Percentiles rank a stretch among this genome's conserved stretches.
These are phyloP conservation scores for Mactra quadrangularis DNA, from an alignment of 1,140 invertebrate species.

Conservation along the genomic window DNA sequence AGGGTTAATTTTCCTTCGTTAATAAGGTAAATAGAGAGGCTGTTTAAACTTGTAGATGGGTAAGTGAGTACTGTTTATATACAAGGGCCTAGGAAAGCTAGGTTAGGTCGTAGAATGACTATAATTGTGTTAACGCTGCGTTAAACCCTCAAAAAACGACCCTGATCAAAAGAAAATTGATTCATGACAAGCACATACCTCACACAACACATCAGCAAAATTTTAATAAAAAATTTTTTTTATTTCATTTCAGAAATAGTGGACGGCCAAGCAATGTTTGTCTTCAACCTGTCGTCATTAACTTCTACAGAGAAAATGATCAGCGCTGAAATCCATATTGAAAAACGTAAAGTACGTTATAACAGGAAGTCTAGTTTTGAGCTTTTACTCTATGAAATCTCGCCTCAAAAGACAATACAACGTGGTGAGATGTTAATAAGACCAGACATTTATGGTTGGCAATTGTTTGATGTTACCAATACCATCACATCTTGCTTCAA, in stretches of 20 bases:
- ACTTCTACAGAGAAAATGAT: constrained; percentile 76
- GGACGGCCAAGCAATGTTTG: constrained; percentile 78
- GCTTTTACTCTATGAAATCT: constrained; percentile 77
- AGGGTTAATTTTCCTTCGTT: too few relatives aligned
- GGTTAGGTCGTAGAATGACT: too few relatives aligned
- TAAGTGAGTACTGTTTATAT: too few relatives aligned
- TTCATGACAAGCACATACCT: too few relatives aligned
- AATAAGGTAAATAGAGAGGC: too few relatives aligned
- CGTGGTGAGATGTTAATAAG: constrained; percentile 70
- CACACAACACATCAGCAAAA: too few relatives aligned
- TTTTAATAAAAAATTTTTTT: too few relatives aligned
- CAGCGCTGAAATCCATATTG: constrained; percentile 82
- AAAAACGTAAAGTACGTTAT: constrained; percentile 71
- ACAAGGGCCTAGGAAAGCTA: too few relatives aligned
- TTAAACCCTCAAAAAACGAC: too few relatives aligned
- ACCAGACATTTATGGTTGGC: constrained; percentile 75
- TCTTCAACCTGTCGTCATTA: constrained; percentile 83
- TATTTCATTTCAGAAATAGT: constrained; percentile 76
- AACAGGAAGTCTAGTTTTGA: constrained; percentile 66
- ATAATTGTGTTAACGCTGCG: too few relatives aligned
- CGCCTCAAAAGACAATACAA: constrained; percentile 72
- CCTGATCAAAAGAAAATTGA: too few relatives aligned
- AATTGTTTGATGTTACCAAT: constrained; percentile 79
- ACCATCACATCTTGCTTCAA: constrained; percentile 75
- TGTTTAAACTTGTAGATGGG: too few relatives aligned